Evolutionary conservation across 2,888 invertebrate genomes (phyloP), one percentile per base, ranked within the genome.

Genomic region (Catotricha subobsoleta): DNA sequence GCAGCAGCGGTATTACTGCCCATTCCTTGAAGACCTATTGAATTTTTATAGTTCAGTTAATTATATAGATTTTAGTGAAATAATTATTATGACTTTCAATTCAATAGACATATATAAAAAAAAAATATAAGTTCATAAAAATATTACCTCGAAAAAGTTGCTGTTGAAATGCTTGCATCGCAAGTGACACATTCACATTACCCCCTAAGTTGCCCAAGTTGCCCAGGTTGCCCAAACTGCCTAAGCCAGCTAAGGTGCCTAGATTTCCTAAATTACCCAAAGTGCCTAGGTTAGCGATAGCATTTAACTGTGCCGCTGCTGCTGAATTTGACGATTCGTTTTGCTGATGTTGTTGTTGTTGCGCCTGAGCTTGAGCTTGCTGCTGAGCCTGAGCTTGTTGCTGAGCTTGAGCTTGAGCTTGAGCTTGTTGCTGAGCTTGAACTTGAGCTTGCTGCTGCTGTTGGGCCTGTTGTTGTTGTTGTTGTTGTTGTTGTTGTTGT

Each of bases 81-180:
- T 13, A 21, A n/a, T 13, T 16, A 7, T 13, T 5, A 16, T 31
- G 3, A 15, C n/a, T n/a, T n/a, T 13, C 8, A 16, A 31, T 10
- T 4, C 8, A 40, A 40, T 41, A 28, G 27, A 39, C 29, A 25
- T 34, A 38, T 30, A 39, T 27, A 39, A 43, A 35, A 34, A 43
- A 25, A 39, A 39, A 13, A 39, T 21, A 40, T 44, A 36, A 27
- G 13, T 30, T 5, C n/a, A 25, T 12, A 3, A 12, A 18, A 28
- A 28, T 28, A 13, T 28, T 54, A 79, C 84, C 81, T 71, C 86
- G 71, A 41, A 87, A 68, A 49, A 87, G 65, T 61, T 87, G 86
- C 52, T 86, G 84, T 50, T 84, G 84, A 48, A 86, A 59, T 0
- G 82, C 84, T 12, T 15, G 23, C 23, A 36, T 36, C 4, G 36